Conservation (phyloP, 2,797 vertebrate species). For the Danio choprae region DNA sequence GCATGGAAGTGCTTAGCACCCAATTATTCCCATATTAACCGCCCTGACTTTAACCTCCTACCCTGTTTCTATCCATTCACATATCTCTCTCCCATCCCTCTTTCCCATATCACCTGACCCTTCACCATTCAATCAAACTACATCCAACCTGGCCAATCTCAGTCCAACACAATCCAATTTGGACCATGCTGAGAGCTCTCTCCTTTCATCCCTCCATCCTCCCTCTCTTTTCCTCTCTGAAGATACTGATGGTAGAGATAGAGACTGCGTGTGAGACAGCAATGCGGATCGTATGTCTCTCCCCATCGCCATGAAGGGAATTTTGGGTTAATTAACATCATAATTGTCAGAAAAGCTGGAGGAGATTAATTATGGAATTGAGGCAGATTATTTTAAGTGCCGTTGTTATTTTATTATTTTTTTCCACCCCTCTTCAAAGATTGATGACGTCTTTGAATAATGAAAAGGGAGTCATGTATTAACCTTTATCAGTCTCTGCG, state of each 20-base stretch:
- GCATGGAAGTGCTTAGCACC: slow-evolving; percentile 30
- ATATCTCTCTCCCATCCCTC: slow-evolving; percentile 23
- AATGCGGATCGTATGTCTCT: slow-evolving; percentile 53
- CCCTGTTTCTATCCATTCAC: slow-evolving; percentile 18
- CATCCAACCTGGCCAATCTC: slow-evolving; percentile 43
- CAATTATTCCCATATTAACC: slow-evolving; percentile 44
- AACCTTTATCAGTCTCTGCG: slow-evolving; percentile 63
- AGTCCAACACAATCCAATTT: slow-evolving; percentile 47
- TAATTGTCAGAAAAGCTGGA: slow-evolving; percentile 74
- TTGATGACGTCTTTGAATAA: slow-evolving; percentile 66
- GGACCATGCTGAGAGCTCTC: slow-evolving; percentile 21
- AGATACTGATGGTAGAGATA: slow-evolving; percentile 49
- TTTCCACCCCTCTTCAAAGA: slow-evolving; percentile 63
- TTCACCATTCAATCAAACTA: slow-evolving; percentile 28
- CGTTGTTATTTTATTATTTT: slow-evolving; percentile 64
- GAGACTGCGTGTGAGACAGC: slow-evolving; percentile 41
- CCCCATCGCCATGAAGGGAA: slow-evolving; percentile 62
- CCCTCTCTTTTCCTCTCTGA: slow-evolving; percentile 30
- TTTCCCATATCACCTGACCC: slow-evolving; percentile 36
- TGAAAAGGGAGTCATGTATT: slow-evolving; percentile 63
- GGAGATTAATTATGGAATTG: slow-evolving; percentile 79
- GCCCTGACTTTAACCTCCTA: slow-evolving; percentile 22
- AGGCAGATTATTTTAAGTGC: slow-evolving; percentile 76
- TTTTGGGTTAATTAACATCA: slow-evolving; percentile 79
- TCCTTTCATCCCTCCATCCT: slow-evolving; percentile 26